Evolutionary conservation across 2,888 invertebrate species (phyloP).

Genomic region (Pandemis cinnamomeana): DNA sequence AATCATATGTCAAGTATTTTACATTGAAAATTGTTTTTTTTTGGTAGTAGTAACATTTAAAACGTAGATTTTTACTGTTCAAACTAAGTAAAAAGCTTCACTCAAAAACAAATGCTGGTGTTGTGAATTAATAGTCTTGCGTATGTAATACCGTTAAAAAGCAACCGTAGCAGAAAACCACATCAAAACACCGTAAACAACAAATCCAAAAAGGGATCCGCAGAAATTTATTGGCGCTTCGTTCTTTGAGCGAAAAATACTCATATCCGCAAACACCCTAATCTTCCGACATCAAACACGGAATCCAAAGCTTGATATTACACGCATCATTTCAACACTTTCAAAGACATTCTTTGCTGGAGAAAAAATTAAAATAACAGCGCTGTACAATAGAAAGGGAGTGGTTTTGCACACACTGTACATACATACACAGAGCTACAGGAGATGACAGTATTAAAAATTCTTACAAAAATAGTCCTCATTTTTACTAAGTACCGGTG

Average conservation of each 20-base stretch:
- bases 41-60: neutral
- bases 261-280: conserved; percentile 73
- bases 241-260: conserved; percentile 73
- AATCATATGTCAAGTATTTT: neutral
- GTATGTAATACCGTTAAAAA: conserved; percentile 4
- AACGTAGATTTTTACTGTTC: neutral
- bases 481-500: neutral
- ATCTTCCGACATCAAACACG: conserved; percentile 80
- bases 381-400: conserved; percentile 62
- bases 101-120: neutral
- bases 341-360: conserved; percentile 80
- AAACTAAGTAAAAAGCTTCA: neutral
- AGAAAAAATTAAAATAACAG: conserved; percentile 83
- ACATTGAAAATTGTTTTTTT: too few species aligned
- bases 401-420: conserved; percentile 50
- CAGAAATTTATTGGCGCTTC: conserved; percentile 60
- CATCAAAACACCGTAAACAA: conserved; percentile 65
- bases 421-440: conserved; percentile 44
- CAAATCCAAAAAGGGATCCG: conserved; percentile 67
- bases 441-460: conserved; percentile 71
- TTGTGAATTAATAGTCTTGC: neutral
- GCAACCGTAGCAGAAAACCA: conserved; percentile 58
- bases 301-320: conserved; percentile 77
- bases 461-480: conserved; percentile 57
- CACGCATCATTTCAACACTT: conserved; percentile 82